Conservation (phyloP, 2,888 invertebrate species). For the Mythimna vitellina region DNA sequence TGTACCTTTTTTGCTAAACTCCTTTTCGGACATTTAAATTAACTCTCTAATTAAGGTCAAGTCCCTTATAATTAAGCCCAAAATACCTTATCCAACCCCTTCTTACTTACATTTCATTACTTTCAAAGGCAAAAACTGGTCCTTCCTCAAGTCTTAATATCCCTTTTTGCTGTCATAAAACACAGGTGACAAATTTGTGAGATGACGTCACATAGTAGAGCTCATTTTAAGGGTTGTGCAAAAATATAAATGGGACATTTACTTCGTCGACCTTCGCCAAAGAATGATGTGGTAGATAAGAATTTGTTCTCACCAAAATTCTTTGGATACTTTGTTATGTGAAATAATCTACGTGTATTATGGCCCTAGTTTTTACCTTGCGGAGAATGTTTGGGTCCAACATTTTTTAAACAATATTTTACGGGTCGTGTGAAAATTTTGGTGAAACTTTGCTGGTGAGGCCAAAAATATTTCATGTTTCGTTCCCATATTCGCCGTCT, state of each 20-base stretch:
- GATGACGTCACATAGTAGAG: constrained; percentile 50
- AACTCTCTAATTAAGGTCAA: constrained; percentile 40
- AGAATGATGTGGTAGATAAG: constrained; percentile 71
- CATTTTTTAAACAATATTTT: constrained; percentile 36
- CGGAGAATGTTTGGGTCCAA: constrained; percentile 22
- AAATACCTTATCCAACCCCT: constrained; percentile 40
- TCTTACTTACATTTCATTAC: constrained; percentile 45
- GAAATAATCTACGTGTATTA: constrained; percentile 56
- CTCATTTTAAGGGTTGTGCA: constrained; percentile 62
- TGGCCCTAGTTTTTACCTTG: constrained; percentile 44
- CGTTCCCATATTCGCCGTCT: not conserved
- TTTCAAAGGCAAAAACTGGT: constrained; percentile 39
- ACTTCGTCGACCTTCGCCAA: constrained; percentile 63
- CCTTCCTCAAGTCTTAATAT: constrained; percentile 42
- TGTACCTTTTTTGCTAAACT: constrained; percentile 14
- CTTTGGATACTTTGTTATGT: constrained; percentile 55
- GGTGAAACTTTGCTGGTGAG: not conserved
- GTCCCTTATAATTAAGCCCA: constrained; percentile 32
- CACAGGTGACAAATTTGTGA: constrained; percentile 56
- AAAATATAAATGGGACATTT: constrained; percentile 74
- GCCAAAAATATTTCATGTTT: constrained; percentile 27
- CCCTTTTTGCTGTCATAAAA: constrained; percentile 53
- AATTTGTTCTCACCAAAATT: constrained; percentile 63
- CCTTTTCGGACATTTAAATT: constrained; percentile 31
- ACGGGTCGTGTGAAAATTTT: constrained; percentile 29